Conservation (phyloP, 30 jellyfish, hydroid and myxozoan species). For the Turritopsis rubra region DNA sequence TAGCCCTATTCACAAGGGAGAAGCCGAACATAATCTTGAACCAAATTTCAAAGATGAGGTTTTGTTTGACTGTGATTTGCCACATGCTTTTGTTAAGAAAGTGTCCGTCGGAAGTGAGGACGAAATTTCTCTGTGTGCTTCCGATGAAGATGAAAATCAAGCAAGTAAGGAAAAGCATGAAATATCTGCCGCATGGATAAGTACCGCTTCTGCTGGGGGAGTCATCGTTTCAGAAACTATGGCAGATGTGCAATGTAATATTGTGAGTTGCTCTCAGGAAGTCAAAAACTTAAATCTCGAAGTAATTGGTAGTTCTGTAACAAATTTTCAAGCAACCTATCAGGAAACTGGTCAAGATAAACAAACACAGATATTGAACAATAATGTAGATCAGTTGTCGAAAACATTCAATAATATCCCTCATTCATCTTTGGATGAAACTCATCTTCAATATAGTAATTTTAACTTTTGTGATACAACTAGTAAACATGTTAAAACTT, state of each 20-base stretch:
- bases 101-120: conserved; percentile 18
- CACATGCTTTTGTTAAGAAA: neutral
- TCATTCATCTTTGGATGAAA: neutral
- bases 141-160: conserved; percentile 27
- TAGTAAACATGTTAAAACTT: neutral
- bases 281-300: neutral
- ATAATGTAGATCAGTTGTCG: too few relatives aligned
- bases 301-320: neutral
- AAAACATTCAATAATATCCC: neutral
- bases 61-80: neutral
- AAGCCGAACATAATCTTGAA: neutral
- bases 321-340: too few relatives aligned
- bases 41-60: neutral
- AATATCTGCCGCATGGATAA: too few relatives aligned
- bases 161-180: neutral
- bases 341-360: too few relatives aligned
- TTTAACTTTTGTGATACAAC: neutral
- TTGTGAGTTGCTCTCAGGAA: neutral
- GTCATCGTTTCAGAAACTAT: neutral
- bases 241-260: neutral
- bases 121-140: conserved; percentile 36
- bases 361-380: too few relatives aligned
- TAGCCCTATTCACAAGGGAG: neutral
- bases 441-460: neutral
- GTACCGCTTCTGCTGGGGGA: neutral